Conservation (phyloP, 2,888 invertebrate species). For the Drosophila barbarae region DNA sequence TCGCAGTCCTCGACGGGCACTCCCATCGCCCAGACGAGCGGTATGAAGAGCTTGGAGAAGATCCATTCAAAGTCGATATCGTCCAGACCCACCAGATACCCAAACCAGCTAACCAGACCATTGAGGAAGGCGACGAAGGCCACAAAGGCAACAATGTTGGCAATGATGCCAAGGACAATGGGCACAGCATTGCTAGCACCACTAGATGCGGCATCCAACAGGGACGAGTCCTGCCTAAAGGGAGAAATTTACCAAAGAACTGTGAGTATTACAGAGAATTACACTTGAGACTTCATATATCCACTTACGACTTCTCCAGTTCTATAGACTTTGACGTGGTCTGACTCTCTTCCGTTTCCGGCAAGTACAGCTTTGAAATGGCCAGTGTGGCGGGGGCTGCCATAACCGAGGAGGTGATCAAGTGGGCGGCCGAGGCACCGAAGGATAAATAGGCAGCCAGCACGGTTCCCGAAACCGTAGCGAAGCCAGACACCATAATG, state of each 20-base stretch:
- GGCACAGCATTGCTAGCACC: constrained; percentile 91
- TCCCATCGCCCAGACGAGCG: constrained; percentile 93
- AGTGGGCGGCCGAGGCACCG: constrained; percentile 91
- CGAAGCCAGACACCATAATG: constrained; percentile 96
- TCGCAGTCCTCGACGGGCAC: constrained; percentile 84
- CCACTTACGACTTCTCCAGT: constrained; percentile 84
- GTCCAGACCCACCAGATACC: constrained; percentile 86
- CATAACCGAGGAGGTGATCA: constrained; percentile 97
- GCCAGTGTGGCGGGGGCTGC: constrained; percentile 96
- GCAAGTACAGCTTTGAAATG: constrained; percentile 93
- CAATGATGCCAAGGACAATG: constrained; percentile 91
- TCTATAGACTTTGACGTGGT: constrained; percentile 89
- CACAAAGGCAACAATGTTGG: constrained; percentile 95
- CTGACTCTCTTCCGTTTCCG: constrained; percentile 91
- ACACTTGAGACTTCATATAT: background rate
- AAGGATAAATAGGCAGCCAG: constrained; percentile 95
- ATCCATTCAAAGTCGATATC: constrained; percentile 86
- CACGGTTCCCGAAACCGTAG: constrained; percentile 96
- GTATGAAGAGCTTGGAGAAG: constrained; percentile 93
- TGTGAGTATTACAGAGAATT: background rate
- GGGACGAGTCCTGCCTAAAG: constrained; percentile 88
- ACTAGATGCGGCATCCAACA: constrained; percentile 93
- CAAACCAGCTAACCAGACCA: constrained; percentile 89
- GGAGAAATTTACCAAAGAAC: background rate
- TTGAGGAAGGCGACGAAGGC: constrained; percentile 93